Base-by-base conservation (phyloP, 2,888 invertebrate genomes). In the Coenonympha glycerion region DNA sequence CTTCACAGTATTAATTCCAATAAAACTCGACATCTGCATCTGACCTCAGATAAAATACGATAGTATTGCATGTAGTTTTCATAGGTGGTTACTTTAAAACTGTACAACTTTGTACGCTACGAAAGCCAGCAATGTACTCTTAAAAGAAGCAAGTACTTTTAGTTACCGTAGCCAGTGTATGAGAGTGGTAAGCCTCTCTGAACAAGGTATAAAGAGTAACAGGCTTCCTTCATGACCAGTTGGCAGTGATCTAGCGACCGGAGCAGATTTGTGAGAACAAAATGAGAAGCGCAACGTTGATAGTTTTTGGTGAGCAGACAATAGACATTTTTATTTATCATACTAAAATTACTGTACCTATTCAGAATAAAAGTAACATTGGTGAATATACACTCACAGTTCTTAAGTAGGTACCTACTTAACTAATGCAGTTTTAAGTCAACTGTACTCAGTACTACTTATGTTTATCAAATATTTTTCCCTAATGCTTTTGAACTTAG, bases 251-350 rank as follows among this genome's bases (percentile, higher is more conserved):
- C 63, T 52, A 58, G 58, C 57, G 62, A 54, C 41, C 66, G 55
- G 69, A 57, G 58, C 66, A 59, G 61, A 61, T 68, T 70, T 62
- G 62, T 65, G 63, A 60, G 3, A 49, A 56, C 47, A 63, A 66
- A 56, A 85, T 85, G 85, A 85, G 78, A 73, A 67, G 73, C 36
- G 60, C 71, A 33, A 74, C 75, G 53, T 62, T 85, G 47, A 63
- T 80, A 65, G 60, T 81, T 65, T 77, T 85, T 45, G 85, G 85
- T 85, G 60, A 84, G 85, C 26, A 24, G 13, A 13, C n/a, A n/a
- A n/a, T n/a, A 24, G 13, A 6, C 15, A 3, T 26, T 3, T 28
- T 41, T 28, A 28, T 41, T 41, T 41, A n/a, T 13, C 2, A 1
- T 1, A 2, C 9, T n/a, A 1, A 11, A 9, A 4, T 13, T 3